Percentiles rank a stretch among this genome's conserved stretches.
phyloP scores from a whole-genome alignment of 2,888 invertebrate genomes.

The Biston betularia region DNA sequence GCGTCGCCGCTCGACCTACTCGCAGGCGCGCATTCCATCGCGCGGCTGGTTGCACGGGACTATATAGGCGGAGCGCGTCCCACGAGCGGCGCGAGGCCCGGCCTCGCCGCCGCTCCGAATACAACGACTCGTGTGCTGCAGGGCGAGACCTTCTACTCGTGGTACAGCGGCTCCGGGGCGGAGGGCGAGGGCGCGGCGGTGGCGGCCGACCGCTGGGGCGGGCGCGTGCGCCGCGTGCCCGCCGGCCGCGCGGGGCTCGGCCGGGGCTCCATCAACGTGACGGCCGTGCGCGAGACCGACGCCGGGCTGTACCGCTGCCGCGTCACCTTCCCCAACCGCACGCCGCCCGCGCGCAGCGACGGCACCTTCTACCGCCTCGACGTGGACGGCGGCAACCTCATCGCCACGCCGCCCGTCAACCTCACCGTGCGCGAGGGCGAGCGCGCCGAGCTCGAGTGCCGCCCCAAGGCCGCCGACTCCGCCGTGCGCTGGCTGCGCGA shows the following conservation, averaged over 20 bases:
- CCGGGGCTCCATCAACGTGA: slow-evolving; percentile 92
- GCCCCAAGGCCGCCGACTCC: slow-evolving; percentile 89
- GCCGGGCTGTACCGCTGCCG: slow-evolving; percentile 97
- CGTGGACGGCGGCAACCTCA: slow-evolving; percentile 95
- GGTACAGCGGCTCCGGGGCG: slow-evolving; percentile 88
- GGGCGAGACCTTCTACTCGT: slow-evolving; percentile 93
- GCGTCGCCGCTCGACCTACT: no score
- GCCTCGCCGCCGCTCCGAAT: neutral
- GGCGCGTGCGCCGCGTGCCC: slow-evolving; percentile 89
- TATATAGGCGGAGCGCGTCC: no score
- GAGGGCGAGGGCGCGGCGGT: slow-evolving; percentile 54
- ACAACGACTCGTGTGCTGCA: slow-evolving; percentile 60
- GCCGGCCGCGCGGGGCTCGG: slow-evolving; percentile 75
- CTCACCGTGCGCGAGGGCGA: slow-evolving; percentile 95
- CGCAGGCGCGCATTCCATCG: no score
- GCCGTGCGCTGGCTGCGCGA: slow-evolving; percentile 88
- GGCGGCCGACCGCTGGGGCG: slow-evolving; percentile 90
- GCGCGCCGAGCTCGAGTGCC: slow-evolving; percentile 92
- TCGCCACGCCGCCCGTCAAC: slow-evolving; percentile 95
- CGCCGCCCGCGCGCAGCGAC: slow-evolving; percentile 94
- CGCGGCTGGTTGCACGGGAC: no score
- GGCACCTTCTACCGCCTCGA: slow-evolving; percentile 96
- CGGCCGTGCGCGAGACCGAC: slow-evolving; percentile 94
- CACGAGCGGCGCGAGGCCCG: no score
- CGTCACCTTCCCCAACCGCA: slow-evolving; percentile 94